Evolutionary conservation across 2,797 vertebrate genomes (phyloP).

Genomic region (Eupleurogrammus muticus): DNA sequence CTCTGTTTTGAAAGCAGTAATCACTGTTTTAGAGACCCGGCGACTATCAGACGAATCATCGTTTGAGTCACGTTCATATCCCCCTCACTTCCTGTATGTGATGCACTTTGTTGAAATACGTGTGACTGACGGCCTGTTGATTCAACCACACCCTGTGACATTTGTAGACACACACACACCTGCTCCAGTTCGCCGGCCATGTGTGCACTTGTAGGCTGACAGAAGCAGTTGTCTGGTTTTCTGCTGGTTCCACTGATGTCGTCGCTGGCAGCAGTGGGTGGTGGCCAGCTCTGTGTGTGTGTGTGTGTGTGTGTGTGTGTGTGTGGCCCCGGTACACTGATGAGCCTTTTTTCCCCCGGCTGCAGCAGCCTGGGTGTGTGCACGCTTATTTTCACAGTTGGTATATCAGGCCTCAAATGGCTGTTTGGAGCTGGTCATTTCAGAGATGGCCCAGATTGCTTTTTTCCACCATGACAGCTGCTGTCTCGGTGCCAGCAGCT

Average conservation of each 20-base stretch:
- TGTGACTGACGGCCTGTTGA: conserved; percentile 49
- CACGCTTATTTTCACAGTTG: conserved; percentile 78
- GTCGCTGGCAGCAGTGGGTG: conserved; percentile 55
- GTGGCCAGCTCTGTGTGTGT: conserved; percentile 40
- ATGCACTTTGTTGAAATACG: conserved; percentile 44
- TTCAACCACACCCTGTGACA: conserved; percentile 55
- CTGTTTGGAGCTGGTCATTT: conserved; percentile 49
- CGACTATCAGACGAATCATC: no score
- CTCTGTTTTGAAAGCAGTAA: no score
- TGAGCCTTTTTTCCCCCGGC: conserved; percentile 53
- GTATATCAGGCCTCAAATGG: conserved; percentile 61
- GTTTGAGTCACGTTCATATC: background rate
- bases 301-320: conserved; percentile 58
- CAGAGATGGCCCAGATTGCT: conserved; percentile 47
- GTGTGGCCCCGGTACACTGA: conserved; percentile 60
- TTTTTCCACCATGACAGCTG: conserved; percentile 68
- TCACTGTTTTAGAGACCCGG: no score
- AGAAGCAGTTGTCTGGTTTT: conserved; percentile 68
- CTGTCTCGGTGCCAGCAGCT: conserved; percentile 38
- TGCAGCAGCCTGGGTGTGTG: conserved; percentile 49
- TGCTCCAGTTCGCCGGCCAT: conserved; percentile 51
- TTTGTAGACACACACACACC: conserved; percentile 55
- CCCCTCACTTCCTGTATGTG: conserved; percentile 58
- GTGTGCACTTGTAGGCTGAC: conserved; percentile 52
- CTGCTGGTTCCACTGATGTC: conserved; percentile 54